Evolutionary conservation across 2,113 vertebrate species (phyloP).

Genomic region (Megatriorchis doriae): DNA sequence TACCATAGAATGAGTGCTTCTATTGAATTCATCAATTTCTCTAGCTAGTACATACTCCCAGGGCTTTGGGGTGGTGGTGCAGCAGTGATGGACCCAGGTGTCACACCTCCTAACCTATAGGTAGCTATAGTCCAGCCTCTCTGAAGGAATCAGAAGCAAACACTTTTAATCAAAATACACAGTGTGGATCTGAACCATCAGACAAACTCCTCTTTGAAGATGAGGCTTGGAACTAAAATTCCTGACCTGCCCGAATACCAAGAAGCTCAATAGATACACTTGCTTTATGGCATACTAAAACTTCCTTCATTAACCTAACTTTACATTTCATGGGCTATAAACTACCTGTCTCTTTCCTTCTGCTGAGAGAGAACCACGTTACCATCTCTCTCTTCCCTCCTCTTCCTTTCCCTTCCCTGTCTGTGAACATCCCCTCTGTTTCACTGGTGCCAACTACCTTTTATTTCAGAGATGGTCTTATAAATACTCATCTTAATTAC

Average conservation of each 20-base stretch:
- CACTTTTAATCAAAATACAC: background rate
- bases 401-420: background rate
- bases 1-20: background rate
- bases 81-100: background rate
- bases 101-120: background rate
- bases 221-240: background rate
- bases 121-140: background rate
- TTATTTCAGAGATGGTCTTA: conserved; percentile 53
- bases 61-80: background rate
- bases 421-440: conserved; percentile 14
- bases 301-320: background rate
- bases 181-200: background rate
- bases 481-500: conserved; percentile 61
- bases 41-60: background rate
- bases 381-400: background rate
- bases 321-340: background rate
- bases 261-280: background rate
- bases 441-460: conserved; percentile 49
- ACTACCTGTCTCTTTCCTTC: background rate
- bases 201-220: background rate
- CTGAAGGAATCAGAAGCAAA: background rate
- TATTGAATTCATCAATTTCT: background rate
- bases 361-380: background rate
- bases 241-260: background rate
- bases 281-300: background rate